Evolutionary conservation across 2,888 invertebrate genomes (phyloP), one percentile per base, ranked within the genome.

Genomic region (Pterobdella sp.): DNA sequence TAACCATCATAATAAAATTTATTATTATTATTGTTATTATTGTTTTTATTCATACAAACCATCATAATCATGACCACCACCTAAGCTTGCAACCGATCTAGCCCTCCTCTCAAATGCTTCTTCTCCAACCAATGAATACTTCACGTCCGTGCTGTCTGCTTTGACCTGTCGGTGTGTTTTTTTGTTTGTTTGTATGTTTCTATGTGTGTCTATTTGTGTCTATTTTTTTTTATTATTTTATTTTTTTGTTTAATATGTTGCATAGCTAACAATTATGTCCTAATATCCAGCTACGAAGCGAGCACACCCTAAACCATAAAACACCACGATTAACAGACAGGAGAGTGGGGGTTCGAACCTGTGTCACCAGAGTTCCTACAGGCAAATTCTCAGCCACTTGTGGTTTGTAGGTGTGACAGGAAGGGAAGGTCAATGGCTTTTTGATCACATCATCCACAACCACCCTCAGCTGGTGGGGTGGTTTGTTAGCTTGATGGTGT

Each of bases 361-460:
- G 72, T n/a, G 76, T 74, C 31, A 78, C 77, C 29, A 74, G 66
- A 0, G 78, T 77, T 7, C 77, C 78, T 1, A 78, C 76, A 49
- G 75, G 69, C 26, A 74, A 74, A 18, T 73, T 73, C 72, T 78
- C 78, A 0, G 68, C 35, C 3, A 78, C 78, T 10, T 52, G 92
- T 0, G 94, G 94, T 65, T 32, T 91, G 83, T 96, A 96, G 0
- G 91, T 91, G 0, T 90, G 89, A 81, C 96, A 96, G 79, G 94
- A 92, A 84, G 93, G 92, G 82, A 96, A 96, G 76, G 93, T 90
- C 0, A 95, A 95, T 81, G 95, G 95, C 83, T 95, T 95, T 82
- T 96, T 95, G 82, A 96, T 96, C 29, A 95, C 94, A 80, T 96
- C 95, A 0, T 94, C 94, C 76, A 96, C 94, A 82, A 94, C 94